phyloP scores from a whole-genome alignment of 1,140 invertebrate species.

The Lithobius niger region DNA sequence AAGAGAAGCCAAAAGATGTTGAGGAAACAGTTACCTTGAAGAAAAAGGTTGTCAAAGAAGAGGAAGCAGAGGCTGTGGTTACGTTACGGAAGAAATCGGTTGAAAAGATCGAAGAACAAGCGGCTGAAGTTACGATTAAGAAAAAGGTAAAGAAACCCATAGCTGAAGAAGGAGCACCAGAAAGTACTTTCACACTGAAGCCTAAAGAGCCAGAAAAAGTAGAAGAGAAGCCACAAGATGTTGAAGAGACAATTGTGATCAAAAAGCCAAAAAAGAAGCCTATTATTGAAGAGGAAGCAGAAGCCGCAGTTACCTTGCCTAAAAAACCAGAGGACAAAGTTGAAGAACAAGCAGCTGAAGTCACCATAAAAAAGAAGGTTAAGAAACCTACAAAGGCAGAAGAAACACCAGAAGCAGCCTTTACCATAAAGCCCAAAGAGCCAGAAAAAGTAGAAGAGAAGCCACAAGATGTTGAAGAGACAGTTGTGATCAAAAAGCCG shows the following conservation, averaged over 20 bases:
- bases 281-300: slow-evolving; percentile 23
- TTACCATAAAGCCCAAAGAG: not conserved
- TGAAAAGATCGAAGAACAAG: not conserved
- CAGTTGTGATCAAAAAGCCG: slow-evolving; percentile 8
- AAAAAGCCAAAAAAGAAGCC: slow-evolving; percentile 15
- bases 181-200: not conserved
- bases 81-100: slow-evolving; percentile 1
- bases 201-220: not conserved
- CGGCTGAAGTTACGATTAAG: not conserved
- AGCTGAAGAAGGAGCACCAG: not conserved
- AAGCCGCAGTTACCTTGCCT: slow-evolving; percentile 5
- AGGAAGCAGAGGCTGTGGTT: slow-evolving; percentile 12
- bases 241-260: not conserved
- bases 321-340: not conserved
- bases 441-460: not conserved
- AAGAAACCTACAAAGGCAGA: not conserved
- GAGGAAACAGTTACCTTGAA: slow-evolving; percentile 26
- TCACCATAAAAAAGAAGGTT: not conserved
- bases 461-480: slow-evolving; percentile 7
- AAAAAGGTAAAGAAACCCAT: not conserved
- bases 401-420: not conserved
- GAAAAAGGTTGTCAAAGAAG: slow-evolving; percentile 15
- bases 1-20: slow-evolving; percentile 18
- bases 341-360: not conserved
- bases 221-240: slow-evolving; percentile 1